Base-by-base conservation (phyloP, 2,113 vertebrate species). In the Daboia siamensis region DNA sequence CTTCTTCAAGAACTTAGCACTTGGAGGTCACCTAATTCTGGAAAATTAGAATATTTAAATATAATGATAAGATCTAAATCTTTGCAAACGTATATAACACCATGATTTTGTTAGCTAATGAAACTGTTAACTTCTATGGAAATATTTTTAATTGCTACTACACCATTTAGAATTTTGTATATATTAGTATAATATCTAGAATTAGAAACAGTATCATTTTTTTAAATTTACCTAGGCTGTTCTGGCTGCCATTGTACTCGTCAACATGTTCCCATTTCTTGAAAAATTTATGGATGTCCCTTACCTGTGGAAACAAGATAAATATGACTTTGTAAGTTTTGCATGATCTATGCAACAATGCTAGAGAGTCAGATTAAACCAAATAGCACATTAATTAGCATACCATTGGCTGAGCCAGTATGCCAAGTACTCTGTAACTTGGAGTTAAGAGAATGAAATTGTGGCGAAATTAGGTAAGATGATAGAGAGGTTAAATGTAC, bases 281-380 rank as follows among this genome's bases (percentile, higher is more conserved):
- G 56, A 96, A 92, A 94, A 89, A 74, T 4, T 97, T 92, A 92
- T 91, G 94, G 84, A 96, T 9, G 6, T 98, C 84, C 97, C 95
- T 33, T 74, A 0, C 48, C 94, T 97, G 90, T 97, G 97, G 97
- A 96, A 61, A 59, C 93, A 86, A 92, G 94, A 94, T 93, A 96
- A 96, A 13, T 96, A 95, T 87, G 95, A 97, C 74, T 97, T 93
- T 0, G 96, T 97, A 94, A 97, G 97, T 97, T 84, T 33, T 13
- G 5, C 3, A 24, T 88, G 21, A 88, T 24, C 23, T 84, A 80
- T 11, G 9, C 4, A 80, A 80, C 7, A 29, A 52, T 15, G 4
- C 52, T 69, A 33, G 11, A 33, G 29, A 52, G 9, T 87, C 69
- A 23, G 29, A 48, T 92, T 80, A 89, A 80, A 59, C 23, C 59